phyloP scores from a whole-genome alignment of 2,113 vertebrate genomes.

The Triplophysa dalaica region DNA sequence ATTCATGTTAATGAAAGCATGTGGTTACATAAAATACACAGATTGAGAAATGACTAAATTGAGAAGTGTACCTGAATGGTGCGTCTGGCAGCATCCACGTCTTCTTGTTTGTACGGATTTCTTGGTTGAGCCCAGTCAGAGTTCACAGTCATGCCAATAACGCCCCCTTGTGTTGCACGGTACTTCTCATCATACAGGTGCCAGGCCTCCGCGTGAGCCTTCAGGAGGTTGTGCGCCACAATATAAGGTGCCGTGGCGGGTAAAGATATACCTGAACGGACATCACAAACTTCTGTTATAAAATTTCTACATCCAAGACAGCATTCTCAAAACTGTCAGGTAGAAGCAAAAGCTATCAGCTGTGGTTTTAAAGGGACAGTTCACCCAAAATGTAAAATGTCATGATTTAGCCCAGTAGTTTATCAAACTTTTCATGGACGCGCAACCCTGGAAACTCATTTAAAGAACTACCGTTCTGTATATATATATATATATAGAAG shows the following conservation, averaged over 20 bases:
- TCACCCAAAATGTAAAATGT: too few relatives aligned
- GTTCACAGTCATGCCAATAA: conserved; percentile 89
- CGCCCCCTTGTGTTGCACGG: conserved; percentile 77
- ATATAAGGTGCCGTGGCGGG: conserved; percentile 85
- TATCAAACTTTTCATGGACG: too few relatives aligned
- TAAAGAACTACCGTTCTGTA: too few relatives aligned
- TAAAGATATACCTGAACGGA: conserved; percentile 77
- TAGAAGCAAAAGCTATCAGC: too few relatives aligned
- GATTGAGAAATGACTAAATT: background rate
- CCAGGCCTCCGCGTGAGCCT: conserved; percentile 92
- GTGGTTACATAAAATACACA: background rate
- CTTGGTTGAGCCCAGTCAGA: conserved; percentile 93
- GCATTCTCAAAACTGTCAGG: too few relatives aligned
- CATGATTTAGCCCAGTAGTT: too few relatives aligned
- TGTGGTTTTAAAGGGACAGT: too few relatives aligned
- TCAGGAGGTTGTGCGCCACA: conserved; percentile 88
- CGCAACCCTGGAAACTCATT: too few relatives aligned
- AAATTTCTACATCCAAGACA: too few relatives aligned
- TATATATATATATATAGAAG: too few relatives aligned
- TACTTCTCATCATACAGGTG: conserved; percentile 90
- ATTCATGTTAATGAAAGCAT: conserved; percentile 18
- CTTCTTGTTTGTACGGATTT: conserved; percentile 88
- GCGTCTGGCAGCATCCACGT: conserved; percentile 79
- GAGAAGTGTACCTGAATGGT: conserved; percentile 77
- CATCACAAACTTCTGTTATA: background rate